Evolutionary conservation across 2,888 invertebrate species (phyloP).

Genomic region (Hyposoter didymator): DNA sequence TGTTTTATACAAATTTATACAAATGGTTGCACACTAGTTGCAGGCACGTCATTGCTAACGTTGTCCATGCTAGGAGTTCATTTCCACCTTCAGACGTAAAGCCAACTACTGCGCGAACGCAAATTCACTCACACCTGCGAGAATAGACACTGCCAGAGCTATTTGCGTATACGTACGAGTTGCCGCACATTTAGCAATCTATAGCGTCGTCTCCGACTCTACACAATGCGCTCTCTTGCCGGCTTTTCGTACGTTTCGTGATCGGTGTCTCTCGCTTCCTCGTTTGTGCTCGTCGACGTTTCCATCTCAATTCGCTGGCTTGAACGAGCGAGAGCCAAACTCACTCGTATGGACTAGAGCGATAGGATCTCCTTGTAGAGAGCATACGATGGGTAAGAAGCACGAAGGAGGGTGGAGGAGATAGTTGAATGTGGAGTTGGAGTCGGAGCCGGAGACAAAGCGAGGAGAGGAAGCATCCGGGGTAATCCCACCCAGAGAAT

Average conservation of each 20-base stretch:
- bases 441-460: constrained; percentile 79
- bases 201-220: constrained; percentile 31
- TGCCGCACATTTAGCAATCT: constrained; percentile 24
- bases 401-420: constrained; percentile 69
- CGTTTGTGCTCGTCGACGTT: constrained; percentile 68
- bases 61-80: constrained; percentile 80
- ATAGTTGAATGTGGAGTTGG: constrained; percentile 76
- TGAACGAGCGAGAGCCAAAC: constrained; percentile 47
- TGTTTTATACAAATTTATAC: background rate
- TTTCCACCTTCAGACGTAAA: constrained; percentile 79
- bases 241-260: constrained; percentile 53
- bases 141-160: background rate
- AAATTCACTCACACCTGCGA: constrained; percentile 45
- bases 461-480: constrained; percentile 79
- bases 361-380: constrained; percentile 56
- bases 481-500: constrained; percentile 79
- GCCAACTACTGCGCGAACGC: constrained; percentile 35
- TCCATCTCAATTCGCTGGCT: constrained; percentile 64
- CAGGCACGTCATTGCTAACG: constrained; percentile 78
- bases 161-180: background rate
- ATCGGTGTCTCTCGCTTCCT: constrained; percentile 72
- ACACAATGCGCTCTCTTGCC: constrained; percentile 42
- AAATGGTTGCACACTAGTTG: constrained; percentile 23
- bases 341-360: constrained; percentile 53
- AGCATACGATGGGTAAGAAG: constrained; percentile 58